Conservation (phyloP, 2,113 vertebrate genomes). For the Penelope pileata region DNA sequence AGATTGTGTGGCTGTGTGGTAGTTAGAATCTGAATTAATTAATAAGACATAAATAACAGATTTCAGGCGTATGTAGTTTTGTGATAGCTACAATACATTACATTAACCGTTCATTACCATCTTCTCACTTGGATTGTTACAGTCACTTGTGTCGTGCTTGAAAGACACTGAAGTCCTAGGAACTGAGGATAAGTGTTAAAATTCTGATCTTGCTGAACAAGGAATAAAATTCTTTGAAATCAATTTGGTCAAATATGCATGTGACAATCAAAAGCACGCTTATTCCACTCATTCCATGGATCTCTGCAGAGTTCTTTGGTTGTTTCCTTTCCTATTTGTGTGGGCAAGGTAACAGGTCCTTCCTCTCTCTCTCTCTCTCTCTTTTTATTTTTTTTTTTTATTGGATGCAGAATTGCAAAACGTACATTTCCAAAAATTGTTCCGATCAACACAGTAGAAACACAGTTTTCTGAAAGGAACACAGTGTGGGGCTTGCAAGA, state of each 20-base stretch:
- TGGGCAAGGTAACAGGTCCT: background rate
- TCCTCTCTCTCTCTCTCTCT: background rate
- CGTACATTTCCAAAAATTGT: background rate
- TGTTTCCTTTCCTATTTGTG: background rate
- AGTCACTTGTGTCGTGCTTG: background rate
- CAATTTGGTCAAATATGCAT: background rate
- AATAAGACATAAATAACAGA: background rate
- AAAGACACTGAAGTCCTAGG: background rate
- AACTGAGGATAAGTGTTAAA: background rate
- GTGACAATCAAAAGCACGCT: background rate
- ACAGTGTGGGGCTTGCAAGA: background rate
- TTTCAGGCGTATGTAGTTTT: background rate
- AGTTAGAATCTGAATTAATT: constrained; percentile 5
- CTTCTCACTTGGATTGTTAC: background rate
- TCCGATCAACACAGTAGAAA: background rate
- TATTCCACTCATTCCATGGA: background rate
- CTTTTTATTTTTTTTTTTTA: background rate
- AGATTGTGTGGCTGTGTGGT: background rate
- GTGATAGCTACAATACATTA: background rate
- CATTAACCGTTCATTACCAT: background rate
- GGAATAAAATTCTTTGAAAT: background rate
- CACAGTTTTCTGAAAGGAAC: background rate
- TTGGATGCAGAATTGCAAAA: background rate
- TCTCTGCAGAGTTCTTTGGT: background rate
- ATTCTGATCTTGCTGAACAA: background rate